Base-by-base conservation (phyloP, 2,113 vertebrate genomes). In the Illadopsis cleaveri region DNA sequence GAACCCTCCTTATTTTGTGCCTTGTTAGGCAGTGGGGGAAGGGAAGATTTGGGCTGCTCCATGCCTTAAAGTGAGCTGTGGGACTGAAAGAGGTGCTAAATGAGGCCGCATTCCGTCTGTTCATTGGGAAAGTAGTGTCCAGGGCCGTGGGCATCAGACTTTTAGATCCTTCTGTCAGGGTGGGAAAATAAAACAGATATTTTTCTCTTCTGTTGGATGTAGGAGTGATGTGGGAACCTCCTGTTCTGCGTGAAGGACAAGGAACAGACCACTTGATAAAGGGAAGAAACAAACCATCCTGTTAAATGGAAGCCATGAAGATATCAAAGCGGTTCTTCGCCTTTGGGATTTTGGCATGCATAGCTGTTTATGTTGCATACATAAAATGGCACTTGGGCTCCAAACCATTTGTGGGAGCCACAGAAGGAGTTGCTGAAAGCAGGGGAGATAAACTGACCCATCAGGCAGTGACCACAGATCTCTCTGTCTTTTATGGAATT, bases 351-450 rank as follows among this genome's bases (percentile, higher is more conserved):
- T 87, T 98, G 66, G 70, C 96, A 10, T 98, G 97, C 86, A 93
- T 99, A 57, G 98, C 98, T 73, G 82, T 98, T 94, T 99, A 99
- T 86, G 94, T 99, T 8, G 97, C 98, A 15, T 99, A 99, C 30
- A 93, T 99, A 68, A 99, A 98, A 96, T 98, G 98, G 96, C 98
- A 98, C 96, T 97, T 98, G 92, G 87, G 94, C 62, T 96, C 97
- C 38, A 97, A 92, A 79, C 62, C 89, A 2, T 28, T 97, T 7
- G 15, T 96, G 33, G 96, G 95, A 94, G 72, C 86, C 77, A 79
- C 97, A 4, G 97, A 96, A 61, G 72, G 40, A 24, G 84, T 42
- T 19, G 44, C 82, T 3, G 96, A 93, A 53, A 64, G 53, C 19
- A 95, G 42, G 25, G 65, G 77, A 75, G 96, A 95, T 72, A 72